A percentile compares a stretch with the other conserved stretches of the same genome.
phyloP scores from a whole-genome alignment of 64 coral and sea anemone genomes.

The Dendronephthya gigantea region DNA sequence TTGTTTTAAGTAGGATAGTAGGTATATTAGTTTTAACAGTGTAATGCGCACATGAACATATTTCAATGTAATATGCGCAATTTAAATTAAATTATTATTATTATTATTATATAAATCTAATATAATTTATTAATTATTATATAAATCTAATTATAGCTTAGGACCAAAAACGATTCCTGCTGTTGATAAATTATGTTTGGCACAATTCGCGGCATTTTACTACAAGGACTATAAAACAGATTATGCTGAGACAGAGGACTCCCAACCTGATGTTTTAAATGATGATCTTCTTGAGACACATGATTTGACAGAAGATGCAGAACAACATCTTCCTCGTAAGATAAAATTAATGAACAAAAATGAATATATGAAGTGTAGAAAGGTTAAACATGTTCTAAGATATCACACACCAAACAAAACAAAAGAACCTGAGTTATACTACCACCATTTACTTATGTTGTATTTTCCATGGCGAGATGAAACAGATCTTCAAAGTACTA shows the following conservation, averaged over 20 bases:
- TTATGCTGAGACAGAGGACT: slow-evolving; percentile 34
- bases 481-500: background rate
- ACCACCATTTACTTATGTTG: background rate
- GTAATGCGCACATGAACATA: too few species aligned
- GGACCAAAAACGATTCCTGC: slow-evolving; percentile 24
- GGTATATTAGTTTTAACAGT: too few species aligned
- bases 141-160: slow-evolving; percentile 19
- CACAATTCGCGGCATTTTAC: slow-evolving; percentile 31
- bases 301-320: slow-evolving; percentile 39
- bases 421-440: background rate
- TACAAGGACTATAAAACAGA: slow-evolving; percentile 20
- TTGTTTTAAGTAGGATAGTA: too few species aligned
- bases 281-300: slow-evolving; percentile 36
- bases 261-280: slow-evolving; percentile 40
- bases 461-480: slow-evolving; percentile 14
- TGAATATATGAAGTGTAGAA: slow-evolving; percentile 24
- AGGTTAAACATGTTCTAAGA: slow-evolving; percentile 14
- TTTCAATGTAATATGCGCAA: too few species aligned
- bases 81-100: too few species aligned
- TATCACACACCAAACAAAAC: background rate
- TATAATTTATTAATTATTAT: slow-evolving; percentile 25
- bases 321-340: slow-evolving; percentile 16
- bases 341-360: slow-evolving; percentile 3
- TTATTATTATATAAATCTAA: slow-evolving; percentile 29
- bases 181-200: slow-evolving; percentile 25